Evolutionary conservation across 2,113 vertebrate species (phyloP), one percentile per base, ranked within the genome.

Genomic region (Rattus rattus): DNA sequence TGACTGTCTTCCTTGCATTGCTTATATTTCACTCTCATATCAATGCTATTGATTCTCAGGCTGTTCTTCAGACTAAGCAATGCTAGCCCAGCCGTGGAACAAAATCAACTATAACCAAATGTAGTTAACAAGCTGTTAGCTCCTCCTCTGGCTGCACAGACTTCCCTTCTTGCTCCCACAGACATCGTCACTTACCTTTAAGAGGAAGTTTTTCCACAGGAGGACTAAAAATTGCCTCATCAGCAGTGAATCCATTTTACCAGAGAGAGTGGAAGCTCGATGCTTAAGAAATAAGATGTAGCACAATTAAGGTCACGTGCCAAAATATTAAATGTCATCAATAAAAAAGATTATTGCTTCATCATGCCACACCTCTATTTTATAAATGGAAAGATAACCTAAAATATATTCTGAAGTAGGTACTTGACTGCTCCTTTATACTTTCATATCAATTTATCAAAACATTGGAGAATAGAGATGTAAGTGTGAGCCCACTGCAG

Each of bases 181-280:
- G 19, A 91, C 20, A 80, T 19, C 8, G 19, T 49, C 88, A 77
- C 97, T 88, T 94, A 99, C 99, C 99, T 99, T 99, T 96, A 99
- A 99, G 77, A 99, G 97, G 97, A 99, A 99, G 97, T 99, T 99
- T 97, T 99, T 99, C 99, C 99, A 99, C 52, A 99, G 98, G 96
- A 99, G 98, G 69, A 99, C 97, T 89, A 98, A 95, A 97, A 99
- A 99, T 95, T 99, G 99, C 97, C 98, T 98, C 84, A 98, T 73
- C 73, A 39, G 56, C 30, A 91, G 22, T 24, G 8, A 85, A 83
- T 65, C 67, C 93, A 96, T 96, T 92, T 83, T 70, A 76, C 12
- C 85, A 86, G 12, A 56, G 92, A 36, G 7, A 72, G 59, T 81
- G 67, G n/a, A 69, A 90, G 36, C 26, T 75, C 59, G 56, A 54